These are phyloP conservation scores for Bufo bufo DNA, from an alignment of 2,113 vertebrate genomes.

Conservation along the genomic window DNA sequence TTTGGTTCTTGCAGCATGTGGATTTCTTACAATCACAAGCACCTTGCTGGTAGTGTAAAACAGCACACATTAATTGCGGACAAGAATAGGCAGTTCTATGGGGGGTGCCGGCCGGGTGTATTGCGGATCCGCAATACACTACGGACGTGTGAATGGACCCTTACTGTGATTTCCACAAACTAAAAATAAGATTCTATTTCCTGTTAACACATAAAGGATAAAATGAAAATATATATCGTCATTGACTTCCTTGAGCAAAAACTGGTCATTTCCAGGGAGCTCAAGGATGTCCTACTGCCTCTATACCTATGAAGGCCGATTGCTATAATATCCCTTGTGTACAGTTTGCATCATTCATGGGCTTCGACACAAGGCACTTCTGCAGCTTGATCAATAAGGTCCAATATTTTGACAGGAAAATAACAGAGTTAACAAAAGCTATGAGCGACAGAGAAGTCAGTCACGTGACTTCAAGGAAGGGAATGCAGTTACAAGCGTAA, in stretches of 20 bases:
- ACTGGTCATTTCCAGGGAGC: too few species aligned
- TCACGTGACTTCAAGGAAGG: background rate
- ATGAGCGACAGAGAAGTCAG: conserved; percentile 2
- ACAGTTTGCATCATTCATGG: background rate
- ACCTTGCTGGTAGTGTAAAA: too few species aligned
- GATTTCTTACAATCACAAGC: too few species aligned
- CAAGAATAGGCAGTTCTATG: too few species aligned
- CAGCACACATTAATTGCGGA: too few species aligned
- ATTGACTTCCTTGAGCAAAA: too few species aligned
- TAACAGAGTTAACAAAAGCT: background rate
- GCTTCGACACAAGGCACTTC: conserved; percentile 4
- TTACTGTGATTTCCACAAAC: background rate
- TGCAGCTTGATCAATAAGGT: background rate
- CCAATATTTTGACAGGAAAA: conserved; percentile 14
- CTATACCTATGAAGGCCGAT: background rate
- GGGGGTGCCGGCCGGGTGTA: too few species aligned
- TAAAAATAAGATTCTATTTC: background rate
- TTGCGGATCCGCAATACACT: too few species aligned
- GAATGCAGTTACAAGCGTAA: conserved; percentile 11
- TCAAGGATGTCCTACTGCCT: background rate
- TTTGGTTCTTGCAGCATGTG: too few species aligned
- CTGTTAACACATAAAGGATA: background rate
- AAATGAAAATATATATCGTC: background rate
- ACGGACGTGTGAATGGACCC: too few species aligned
- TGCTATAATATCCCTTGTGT: background rate